Evolutionary conservation across 1,140 invertebrate genomes (phyloP), one percentile per base, ranked within the genome.

Genomic region (Camponotus vicinus): DNA sequence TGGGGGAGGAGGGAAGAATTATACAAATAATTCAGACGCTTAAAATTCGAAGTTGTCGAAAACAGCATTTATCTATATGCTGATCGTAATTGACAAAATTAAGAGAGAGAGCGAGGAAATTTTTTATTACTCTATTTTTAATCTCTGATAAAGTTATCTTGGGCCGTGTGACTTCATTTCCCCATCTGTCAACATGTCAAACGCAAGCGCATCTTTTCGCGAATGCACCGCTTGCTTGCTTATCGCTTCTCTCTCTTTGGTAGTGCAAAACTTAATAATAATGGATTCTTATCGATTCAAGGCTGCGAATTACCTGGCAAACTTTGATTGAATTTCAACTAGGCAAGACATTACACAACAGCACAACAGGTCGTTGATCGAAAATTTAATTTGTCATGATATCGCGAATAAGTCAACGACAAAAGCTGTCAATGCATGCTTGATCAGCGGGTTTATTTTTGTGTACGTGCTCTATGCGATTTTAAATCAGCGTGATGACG

Each of bases 291-390:
- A 15, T 13, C 34, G 55, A 83, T 89, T 89, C 86, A 89, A 88
- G 86, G 87, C 71, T 73, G 70, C 42, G 66, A 55, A 80, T 80
- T 79, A 82, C 66, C 85, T 82, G 37, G 61, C 79, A 40, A 88
- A 88, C 86, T 88, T 88, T 88, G 55, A 89, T 89, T 73, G 86
- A 88, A 88, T 89, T 85, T 88, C 59, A 69, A 77, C 55, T 21
- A 34, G 55, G 8, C 15, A 34, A 64, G n/a, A 37, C 27, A 27
- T 64, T 45, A 52, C 70, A 73, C 49, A 15, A 15, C 3, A 52
- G 32, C 49, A 89, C 87, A 89, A 88, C 86, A 57, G 79, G 69
- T 87, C 45, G 13, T 27, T n/a, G 55, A 80, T 66, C 64, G 89
- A 76, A 85, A 89, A 85, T 83, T 67, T 64, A 75, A 79, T 71